Evolutionary conservation across 2,888 invertebrate genomes (phyloP).

Genomic region (Bembecia ichneumoniformis): DNA sequence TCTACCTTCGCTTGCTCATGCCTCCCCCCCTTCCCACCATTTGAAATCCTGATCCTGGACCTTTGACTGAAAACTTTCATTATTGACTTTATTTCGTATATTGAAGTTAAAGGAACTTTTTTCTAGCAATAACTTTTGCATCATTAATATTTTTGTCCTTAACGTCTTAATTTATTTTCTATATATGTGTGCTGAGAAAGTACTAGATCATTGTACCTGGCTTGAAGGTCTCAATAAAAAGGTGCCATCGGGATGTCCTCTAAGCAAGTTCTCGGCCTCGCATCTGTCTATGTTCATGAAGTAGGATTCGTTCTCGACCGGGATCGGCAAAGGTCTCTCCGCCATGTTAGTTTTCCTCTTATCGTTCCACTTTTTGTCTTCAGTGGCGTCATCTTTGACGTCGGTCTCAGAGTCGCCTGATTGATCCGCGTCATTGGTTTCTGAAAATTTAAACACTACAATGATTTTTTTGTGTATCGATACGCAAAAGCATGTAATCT

Average conservation of each 20-base stretch:
- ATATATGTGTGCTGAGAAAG: too few relatives aligned
- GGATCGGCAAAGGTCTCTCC: conserved; percentile 62
- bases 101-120: too few relatives aligned
- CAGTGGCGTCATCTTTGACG: conserved; percentile 12
- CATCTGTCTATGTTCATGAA: conserved; percentile 69
- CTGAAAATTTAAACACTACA: conserved; percentile 21
- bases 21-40: too few relatives aligned
- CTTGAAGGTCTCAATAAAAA: conserved; percentile 73
- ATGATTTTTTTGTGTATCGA: background rate
- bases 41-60: too few relatives aligned
- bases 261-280: conserved; percentile 65
- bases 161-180: too few relatives aligned
- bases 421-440: conserved; percentile 42
- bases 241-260: conserved; percentile 72
- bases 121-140: too few relatives aligned
- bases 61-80: too few relatives aligned
- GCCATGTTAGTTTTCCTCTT: conserved; percentile 41
- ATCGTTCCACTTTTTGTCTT: conserved; percentile 25
- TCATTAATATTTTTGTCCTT: too few relatives aligned
- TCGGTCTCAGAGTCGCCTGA: conserved; percentile 42
- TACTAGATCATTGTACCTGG: conserved; percentile 33
- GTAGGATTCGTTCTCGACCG: conserved; percentile 68
- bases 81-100: too few relatives aligned
- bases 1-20: too few relatives aligned
- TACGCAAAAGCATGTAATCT: too few relatives aligned